Base-by-base conservation (phyloP, 2,888 invertebrate genomes). In the Willowsia nigromaculata region DNA sequence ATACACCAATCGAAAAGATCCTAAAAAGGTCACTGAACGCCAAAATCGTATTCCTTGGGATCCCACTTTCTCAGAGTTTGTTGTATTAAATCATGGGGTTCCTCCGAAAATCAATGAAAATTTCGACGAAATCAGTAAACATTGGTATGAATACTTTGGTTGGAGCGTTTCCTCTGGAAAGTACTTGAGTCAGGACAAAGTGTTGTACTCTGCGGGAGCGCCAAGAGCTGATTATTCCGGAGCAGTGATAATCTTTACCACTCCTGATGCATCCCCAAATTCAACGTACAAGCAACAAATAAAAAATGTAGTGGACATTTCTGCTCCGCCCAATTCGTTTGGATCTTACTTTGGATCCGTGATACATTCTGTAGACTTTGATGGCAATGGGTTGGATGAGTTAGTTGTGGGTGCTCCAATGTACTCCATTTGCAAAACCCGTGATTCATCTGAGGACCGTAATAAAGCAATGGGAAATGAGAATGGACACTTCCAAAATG, bases 291-390 rank as follows among this genome's bases (percentile, higher is more conserved):
- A 88, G 22, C 33, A 76, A 3, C 83, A 83, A 30, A 76, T 88
- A 4, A 33, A 43, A 11, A 59, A 83, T 0, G 13, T 71, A 5
- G 9, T 88, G 7, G 15, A 13, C 11, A 56, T 84, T 2, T 13
- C 56, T 18, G 74, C 89, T 15, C 80, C 85, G 9, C 3, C 4
- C 9, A 43, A 85, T 47, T 40, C 83, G 4, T 84, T 91, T 37
- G 90, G 76, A 0, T 91, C 91, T 1, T 91, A 91, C 47, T 91
- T 91, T 56, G 91, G 91, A 3, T 85, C 90, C 2, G 91, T 90
- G 15, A 47, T 91, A 9, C 78, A 81, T 47, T 59, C 90, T 2
- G 53, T 50, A 25, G 86, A 91, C 43, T 71, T 91, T 9, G 71
- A 90, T 80, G 88, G 74, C 9, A 59, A 88, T 76, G 87, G 86